Conservation (phyloP, 2,888 invertebrate genomes). For the Microctonus aethiopoides region DNA sequence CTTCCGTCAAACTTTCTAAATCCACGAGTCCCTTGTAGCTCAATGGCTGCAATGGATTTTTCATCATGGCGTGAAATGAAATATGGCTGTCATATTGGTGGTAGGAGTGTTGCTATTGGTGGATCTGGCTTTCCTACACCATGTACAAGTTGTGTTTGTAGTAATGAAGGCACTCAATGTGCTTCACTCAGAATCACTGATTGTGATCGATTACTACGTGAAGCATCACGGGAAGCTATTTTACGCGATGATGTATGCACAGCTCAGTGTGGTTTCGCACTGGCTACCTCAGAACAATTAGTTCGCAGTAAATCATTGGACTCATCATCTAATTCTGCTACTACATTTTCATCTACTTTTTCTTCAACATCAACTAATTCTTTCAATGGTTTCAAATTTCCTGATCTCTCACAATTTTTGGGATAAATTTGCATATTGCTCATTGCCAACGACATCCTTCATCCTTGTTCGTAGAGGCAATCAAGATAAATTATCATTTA, state of each 20-base stretch:
- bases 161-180: conserved; percentile 86
- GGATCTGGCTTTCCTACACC: conserved; percentile 90
- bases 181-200: conserved; percentile 89
- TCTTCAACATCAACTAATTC: conserved; percentile 53
- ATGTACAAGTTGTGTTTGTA: conserved; percentile 90
- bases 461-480: neutral
- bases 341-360: conserved; percentile 21
- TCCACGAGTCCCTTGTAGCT: conserved; percentile 85
- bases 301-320: conserved; percentile 51
- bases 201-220: conserved; percentile 83
- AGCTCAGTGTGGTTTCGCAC: conserved; percentile 86
- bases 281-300: conserved; percentile 63
- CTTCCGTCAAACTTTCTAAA: conserved; percentile 92
- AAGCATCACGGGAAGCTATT: conserved; percentile 86
- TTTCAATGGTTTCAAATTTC: conserved; percentile 78
- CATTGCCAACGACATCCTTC: neutral
- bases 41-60: conserved; percentile 83
- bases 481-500: neutral
- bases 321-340: conserved; percentile 45
- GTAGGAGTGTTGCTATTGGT: conserved; percentile 81
- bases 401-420: conserved; percentile 80
- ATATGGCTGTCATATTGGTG: conserved; percentile 85
- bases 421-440: conserved; percentile 65
- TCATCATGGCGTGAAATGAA: conserved; percentile 86
- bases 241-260: conserved; percentile 89